phyloP scores from a whole-genome alignment of 2,797 vertebrate genomes.

The Cynodonichthys magdalenae region DNA sequence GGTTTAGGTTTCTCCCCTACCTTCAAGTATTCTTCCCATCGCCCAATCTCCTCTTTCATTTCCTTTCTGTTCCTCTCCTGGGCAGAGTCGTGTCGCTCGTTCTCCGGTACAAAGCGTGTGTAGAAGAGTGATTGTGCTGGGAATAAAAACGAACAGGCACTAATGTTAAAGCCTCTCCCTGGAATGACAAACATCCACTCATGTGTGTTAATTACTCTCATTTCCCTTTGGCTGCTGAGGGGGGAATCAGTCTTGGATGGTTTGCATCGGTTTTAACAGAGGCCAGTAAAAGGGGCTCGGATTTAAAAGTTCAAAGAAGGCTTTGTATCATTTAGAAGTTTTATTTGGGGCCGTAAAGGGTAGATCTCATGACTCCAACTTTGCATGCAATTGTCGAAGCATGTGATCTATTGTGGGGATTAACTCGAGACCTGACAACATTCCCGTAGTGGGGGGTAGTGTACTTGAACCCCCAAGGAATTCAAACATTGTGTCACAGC shows the following conservation, averaged over 20 bases:
- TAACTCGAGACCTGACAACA: constrained; percentile 10
- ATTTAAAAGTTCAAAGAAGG: no score
- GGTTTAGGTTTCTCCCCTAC: not conserved
- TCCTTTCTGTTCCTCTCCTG: constrained; percentile 63
- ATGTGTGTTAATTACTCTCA: not conserved
- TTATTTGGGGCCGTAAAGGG: not conserved
- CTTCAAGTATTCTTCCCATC: constrained; percentile 76
- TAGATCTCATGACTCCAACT: constrained; percentile 29
- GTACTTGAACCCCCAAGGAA: not conserved
- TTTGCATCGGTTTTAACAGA: not conserved
- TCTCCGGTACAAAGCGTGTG: constrained; percentile 66
- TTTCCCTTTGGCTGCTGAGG: not conserved
- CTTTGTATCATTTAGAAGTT: not conserved
- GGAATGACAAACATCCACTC: not conserved
- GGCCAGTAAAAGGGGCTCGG: not conserved
- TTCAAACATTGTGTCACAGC: not conserved
- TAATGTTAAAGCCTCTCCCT: not conserved
- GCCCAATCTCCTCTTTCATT: constrained; percentile 56
- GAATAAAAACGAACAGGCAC: not conserved
- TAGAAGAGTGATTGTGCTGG: constrained; percentile 67
- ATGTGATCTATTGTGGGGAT: constrained; percentile 35
- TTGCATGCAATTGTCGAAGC: not conserved
- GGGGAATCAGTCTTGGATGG: not conserved
- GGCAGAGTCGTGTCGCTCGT: constrained; percentile 74
- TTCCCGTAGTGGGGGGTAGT: not conserved